Base-by-base conservation (phyloP, 2,888 invertebrate species). In the Drosophila meridionalis region DNA sequence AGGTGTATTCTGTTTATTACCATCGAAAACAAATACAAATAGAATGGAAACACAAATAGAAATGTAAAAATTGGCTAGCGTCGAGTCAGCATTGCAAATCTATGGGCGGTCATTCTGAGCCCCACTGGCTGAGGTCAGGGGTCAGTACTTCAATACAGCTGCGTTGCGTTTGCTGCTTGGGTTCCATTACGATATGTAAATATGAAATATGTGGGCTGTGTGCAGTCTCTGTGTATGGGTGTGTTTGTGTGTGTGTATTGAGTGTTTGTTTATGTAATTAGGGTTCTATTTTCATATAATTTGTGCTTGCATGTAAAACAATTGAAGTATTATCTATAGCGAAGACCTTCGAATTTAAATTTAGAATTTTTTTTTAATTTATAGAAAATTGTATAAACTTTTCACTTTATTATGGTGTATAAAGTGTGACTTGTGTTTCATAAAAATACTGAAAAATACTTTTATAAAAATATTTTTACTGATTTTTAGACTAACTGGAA, bases 1-100 rank as follows among this genome's bases (percentile, higher is more conserved):
- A 78, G 75, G 79, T 75, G 70, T 55, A 59, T 64, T 67, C 70
- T 48, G 70, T 61, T 75, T 79, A 67, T 75, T 67, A 58, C 63
- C 75, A 67, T 60, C 59, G 30, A 75, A 62, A 57, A 45, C 56
- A 69, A 42, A 75, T 45, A 40, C 56, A 61, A 53, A 62, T 57
- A 14, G 64, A 40, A 50, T 11, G n/a, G 20, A 12, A 52, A 36
- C 26, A 28, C 40, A 58, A 34, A 42, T 36, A 42, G 52, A 60
- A 57, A 56, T 42, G 59, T 34, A 73, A 56, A 64, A 73, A 78
- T 73, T 77, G 47, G 79, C 55, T 61, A 53, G 64, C 65, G 30
- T 40, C 55, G 61, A 43, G 45, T 66, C 66, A 40, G 48, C 57
- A 28, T 12, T 43, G 47, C 28, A 63, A 73, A 36, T 71, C 55